Base-by-base conservation (phyloP, 2,888 invertebrate species). In the Cinara cedri region DNA sequence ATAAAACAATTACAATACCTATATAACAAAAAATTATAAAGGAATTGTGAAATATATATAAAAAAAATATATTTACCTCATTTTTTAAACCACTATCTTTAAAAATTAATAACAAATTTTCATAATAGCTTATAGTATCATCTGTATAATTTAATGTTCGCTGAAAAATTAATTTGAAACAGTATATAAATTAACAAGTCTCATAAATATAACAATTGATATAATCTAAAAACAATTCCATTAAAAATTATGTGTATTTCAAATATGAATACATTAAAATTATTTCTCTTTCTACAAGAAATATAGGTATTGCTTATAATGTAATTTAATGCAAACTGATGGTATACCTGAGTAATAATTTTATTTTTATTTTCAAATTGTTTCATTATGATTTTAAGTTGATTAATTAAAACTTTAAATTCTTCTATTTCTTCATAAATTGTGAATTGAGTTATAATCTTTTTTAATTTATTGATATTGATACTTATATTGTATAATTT, bases 371-470 rank as follows among this genome's bases (percentile, higher is more conserved):
- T 44, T 55, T 57, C 24, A 42, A 75, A 24, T 44, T 75, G 14
- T 44, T 2, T 13, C 0, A 42, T 1, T 1, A 75, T 24, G 8
- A 11, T 65, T 44, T 8, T 44, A 54, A 75, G 65, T 1, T n/a
- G 75, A 19, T 54, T 54, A 44, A 75, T 44, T 34, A 54, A n/a
- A n/a, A 24, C 4, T 19, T 55, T 19, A 26, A 65, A 55, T 44
- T 65, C 65, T n/a, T 65, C 75, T 8, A 44, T 55, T 63, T 65
- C n/a, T 65, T 75, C 65, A 51, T 55, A 75, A 1, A 54, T 44
- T 24, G 19, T 21, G 24, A 44, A 75, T 54, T 13, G 54, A 11
- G 9, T 14, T 26, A 65, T n/a, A n/a, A 44, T 54, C 9, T 65
- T 24, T 21, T 75, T 75, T 24, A 65, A n/a, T 44, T 75, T 24